Conservation (phyloP, 2,888 invertebrate genomes). For the Mesoligia furuncula region DNA sequence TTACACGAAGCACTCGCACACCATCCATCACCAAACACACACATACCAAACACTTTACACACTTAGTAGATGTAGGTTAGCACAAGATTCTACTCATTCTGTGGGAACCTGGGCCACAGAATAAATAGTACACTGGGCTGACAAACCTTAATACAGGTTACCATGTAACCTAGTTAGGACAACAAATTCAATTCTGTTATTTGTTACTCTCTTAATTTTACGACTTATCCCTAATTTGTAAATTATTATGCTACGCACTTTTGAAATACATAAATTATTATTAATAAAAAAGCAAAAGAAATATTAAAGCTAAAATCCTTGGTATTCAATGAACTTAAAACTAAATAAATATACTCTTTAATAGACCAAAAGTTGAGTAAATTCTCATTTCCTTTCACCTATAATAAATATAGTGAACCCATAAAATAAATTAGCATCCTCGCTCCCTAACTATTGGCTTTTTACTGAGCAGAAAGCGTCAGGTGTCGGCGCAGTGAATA, state of each 20-base stretch:
- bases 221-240: too few relatives aligned
- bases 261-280: too few relatives aligned
- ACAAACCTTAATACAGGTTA: neutral
- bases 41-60: too few relatives aligned
- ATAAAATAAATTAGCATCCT: slow-evolving; percentile 50
- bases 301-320: neutral
- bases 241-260: too few relatives aligned
- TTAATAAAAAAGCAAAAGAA: neutral
- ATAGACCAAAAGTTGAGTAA: neutral
- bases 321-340: neutral
- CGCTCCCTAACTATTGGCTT: slow-evolving; percentile 56
- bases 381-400: slow-evolving; percentile 23
- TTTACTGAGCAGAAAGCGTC: slow-evolving; percentile 60
- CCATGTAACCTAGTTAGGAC: neutral
- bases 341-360: neutral
- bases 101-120: neutral
- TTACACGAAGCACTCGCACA: too few relatives aligned
- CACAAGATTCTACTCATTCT: neutral
- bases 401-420: slow-evolving; percentile 40
- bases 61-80: too few relatives aligned
- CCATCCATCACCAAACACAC: too few relatives aligned
- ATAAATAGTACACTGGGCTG: too few relatives aligned
- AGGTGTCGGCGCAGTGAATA: slow-evolving; percentile 71
- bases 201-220: too few relatives aligned
- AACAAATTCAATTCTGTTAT: too few relatives aligned